These are phyloP conservation scores for Strigamia crassipes DNA, from an alignment of 2,888 invertebrate species.

Conservation along the genomic window DNA sequence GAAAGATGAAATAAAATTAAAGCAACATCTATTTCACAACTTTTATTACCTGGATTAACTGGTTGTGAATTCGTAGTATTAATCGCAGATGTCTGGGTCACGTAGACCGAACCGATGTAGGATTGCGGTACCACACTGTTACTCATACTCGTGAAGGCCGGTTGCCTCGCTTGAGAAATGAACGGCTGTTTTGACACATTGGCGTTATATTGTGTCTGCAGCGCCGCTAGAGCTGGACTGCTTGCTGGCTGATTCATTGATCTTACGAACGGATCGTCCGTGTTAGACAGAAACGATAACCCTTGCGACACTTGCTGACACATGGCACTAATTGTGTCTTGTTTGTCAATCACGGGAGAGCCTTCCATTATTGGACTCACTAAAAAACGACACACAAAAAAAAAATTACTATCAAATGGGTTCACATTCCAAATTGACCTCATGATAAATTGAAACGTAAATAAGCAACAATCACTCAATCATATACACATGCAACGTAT, in stretches of 20 bases:
- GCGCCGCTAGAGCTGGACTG: background rate
- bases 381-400: constrained; percentile 53
- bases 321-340: constrained; percentile 71
- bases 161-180: constrained; percentile 30
- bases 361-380: constrained; percentile 80
- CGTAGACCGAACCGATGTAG: background rate
- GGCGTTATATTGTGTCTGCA: constrained; percentile 7
- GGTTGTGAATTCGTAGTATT: constrained; percentile 18
- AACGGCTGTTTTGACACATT: constrained; percentile 17
- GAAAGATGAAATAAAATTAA: background rate
- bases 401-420: background rate
- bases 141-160: background rate
- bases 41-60: background rate
- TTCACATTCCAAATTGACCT: background rate
- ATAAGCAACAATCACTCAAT: constrained; percentile 45
- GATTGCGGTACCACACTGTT: constrained; percentile 12
- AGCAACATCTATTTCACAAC: background rate
- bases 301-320: constrained; percentile 78
- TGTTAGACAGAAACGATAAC: constrained; percentile 71
- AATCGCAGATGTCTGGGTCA: background rate
- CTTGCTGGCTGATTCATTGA: constrained; percentile 27
- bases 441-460: background rate
- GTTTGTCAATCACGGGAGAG: constrained; percentile 64
- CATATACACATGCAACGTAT: constrained; percentile 44
- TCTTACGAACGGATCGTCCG: constrained; percentile 62